These are phyloP conservation scores for Psix sp. DNA, from an alignment of 1,140 invertebrate species.

Conservation along the genomic window DNA sequence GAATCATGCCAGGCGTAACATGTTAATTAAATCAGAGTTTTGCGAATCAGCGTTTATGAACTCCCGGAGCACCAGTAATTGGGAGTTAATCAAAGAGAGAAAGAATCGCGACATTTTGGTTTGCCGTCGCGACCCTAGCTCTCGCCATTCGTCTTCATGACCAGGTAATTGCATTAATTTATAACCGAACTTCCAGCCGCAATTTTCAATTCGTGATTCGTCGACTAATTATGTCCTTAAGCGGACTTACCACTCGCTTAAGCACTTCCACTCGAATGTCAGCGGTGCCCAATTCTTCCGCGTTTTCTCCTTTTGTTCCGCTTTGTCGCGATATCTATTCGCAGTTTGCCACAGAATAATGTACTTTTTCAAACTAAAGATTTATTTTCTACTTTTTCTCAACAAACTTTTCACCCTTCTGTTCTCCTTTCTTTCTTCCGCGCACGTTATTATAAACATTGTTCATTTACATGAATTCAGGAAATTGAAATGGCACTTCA, in stretches of 20 bases:
- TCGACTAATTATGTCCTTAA: slow-evolving; percentile 69
- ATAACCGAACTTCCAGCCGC: slow-evolving; percentile 63
- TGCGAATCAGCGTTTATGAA: slow-evolving; percentile 41
- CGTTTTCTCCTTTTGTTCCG: slow-evolving; percentile 37
- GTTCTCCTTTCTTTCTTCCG: not conserved
- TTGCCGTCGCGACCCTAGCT: not conserved
- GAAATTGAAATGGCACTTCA: slow-evolving; percentile 47
- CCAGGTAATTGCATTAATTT: slow-evolving; percentile 70
- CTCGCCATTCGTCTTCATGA: slow-evolving; percentile 3
- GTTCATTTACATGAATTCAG: slow-evolving; percentile 43
- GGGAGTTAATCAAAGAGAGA: slow-evolving; percentile 56
- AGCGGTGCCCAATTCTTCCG: slow-evolving; percentile 35
- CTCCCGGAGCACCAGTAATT: slow-evolving; percentile 55
- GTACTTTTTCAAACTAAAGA: slow-evolving; percentile 48
- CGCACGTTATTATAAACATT: slow-evolving; percentile 53
- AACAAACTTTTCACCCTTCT: slow-evolving; percentile 3
- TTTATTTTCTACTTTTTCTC: slow-evolving; percentile 31
- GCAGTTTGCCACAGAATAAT: slow-evolving; percentile 47
- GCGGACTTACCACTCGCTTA: slow-evolving; percentile 43
- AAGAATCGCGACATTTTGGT: slow-evolving; percentile 27
- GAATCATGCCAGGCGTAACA: slow-evolving; percentile 47
- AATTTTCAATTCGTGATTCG: slow-evolving; percentile 63
- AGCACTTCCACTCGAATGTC: slow-evolving; percentile 34
- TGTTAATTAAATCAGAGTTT: slow-evolving; percentile 58
- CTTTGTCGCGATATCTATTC: slow-evolving; percentile 38